phyloP scores from a whole-genome alignment of 1,140 invertebrate species.

The Eufriesea mexicana region DNA sequence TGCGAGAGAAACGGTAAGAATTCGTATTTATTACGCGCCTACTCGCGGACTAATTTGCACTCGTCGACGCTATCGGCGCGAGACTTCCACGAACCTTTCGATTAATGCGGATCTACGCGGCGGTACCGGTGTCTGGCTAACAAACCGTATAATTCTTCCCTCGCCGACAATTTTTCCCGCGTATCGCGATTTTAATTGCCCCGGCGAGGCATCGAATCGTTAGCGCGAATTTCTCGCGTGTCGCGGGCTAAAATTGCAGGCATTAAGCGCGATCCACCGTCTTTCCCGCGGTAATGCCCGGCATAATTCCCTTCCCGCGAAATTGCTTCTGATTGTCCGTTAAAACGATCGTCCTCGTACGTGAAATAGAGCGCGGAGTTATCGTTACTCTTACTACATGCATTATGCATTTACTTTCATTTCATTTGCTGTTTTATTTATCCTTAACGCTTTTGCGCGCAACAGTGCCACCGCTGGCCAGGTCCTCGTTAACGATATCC shows the following conservation, averaged over 20 bases:
- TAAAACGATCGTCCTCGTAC: constrained; percentile 35
- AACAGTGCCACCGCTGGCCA: constrained; percentile 36
- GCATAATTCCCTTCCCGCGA: constrained; percentile 26
- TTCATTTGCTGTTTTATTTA: constrained; percentile 49
- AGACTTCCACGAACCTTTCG: constrained; percentile 3
- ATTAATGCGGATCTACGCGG: constrained; percentile 20
- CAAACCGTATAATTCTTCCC: neutral
- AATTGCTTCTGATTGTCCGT: constrained; percentile 25
- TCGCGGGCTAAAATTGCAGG: neutral
- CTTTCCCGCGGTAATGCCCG: neutral
- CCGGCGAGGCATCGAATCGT: neutral
- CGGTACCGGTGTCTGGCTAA: neutral
- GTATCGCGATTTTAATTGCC: neutral
- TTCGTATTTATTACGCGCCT: constrained; percentile 40
- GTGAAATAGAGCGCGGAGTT: constrained; percentile 43
- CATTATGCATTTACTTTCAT: constrained; percentile 56
- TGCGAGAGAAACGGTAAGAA: constrained; percentile 29
- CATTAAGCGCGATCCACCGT: neutral
- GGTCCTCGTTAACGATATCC: constrained; percentile 37
- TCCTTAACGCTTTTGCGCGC: constrained; percentile 52
- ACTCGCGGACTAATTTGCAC: constrained; percentile 33
- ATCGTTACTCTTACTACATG: constrained; percentile 53
- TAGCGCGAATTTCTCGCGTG: neutral
- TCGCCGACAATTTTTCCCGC: neutral
- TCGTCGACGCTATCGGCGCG: constrained; percentile 21